A percentile compares a stretch with the other conserved stretches of the same genome.
Evolutionary conservation across 2,797 vertebrate species (phyloP).

Genomic region (Falco biarmicus): DNA sequence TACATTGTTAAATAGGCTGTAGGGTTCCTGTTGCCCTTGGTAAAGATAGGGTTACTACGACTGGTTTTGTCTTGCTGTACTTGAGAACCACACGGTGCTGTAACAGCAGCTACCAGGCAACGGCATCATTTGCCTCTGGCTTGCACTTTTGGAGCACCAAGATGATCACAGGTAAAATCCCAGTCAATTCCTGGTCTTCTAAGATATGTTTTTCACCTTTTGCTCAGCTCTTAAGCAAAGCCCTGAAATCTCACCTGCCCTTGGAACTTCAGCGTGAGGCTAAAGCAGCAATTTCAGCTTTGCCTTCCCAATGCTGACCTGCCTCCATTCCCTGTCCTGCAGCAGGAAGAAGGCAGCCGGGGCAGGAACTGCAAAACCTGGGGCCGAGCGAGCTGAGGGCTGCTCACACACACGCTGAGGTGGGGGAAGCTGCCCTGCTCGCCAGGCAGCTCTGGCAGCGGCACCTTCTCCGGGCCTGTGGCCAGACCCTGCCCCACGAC

Average conservation of each 20-base stretch:
- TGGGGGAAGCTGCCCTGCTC: not conserved
- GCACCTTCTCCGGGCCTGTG: not conserved
- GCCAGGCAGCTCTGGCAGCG: not conserved
- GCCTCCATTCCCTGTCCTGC: not conserved
- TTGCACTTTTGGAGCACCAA: not conserved
- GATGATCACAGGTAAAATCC: not conserved
- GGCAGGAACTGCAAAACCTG: not conserved
- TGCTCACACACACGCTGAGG: too few relatives aligned
- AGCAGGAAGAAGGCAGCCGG: not conserved
- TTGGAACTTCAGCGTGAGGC: not conserved
- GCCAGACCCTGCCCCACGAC: not conserved
- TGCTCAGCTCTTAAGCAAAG: not conserved
- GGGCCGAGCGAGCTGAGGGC: too few relatives aligned
- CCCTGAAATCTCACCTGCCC: not conserved
- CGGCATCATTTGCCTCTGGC: not conserved
- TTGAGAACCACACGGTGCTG: not conserved
- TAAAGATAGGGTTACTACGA: not conserved
- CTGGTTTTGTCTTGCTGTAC: not conserved
- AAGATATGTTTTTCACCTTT: accelerated
- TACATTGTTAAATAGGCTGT: not conserved
- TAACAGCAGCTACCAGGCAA: not conserved
- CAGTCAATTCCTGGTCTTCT: not conserved
- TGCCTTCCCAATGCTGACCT: not conserved
- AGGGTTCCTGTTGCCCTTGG: not conserved
- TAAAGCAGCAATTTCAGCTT: not conserved